Conservation (phyloP, 2,888 invertebrate species). For the Drosophila paucipuncta region DNA sequence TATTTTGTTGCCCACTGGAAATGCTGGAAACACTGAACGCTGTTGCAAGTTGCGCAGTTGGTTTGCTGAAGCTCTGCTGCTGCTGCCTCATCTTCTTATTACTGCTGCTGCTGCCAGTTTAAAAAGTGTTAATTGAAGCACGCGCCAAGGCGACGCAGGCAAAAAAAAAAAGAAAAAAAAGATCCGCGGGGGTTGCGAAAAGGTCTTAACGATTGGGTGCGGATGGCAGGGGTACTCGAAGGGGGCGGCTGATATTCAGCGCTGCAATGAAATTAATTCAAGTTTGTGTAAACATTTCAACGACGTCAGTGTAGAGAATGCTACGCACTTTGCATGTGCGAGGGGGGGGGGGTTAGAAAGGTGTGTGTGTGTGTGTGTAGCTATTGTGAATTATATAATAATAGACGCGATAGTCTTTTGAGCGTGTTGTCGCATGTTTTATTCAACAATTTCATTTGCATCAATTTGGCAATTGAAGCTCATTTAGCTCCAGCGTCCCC, state of each 20-base stretch:
- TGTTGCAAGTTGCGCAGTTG: slow-evolving; percentile 50
- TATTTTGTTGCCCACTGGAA: slow-evolving; percentile 17
- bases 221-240: neutral
- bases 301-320: slow-evolving; percentile 67
- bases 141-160: slow-evolving; percentile 51
- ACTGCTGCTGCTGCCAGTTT: slow-evolving; percentile 12
- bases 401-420: slow-evolving; percentile 20
- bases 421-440: slow-evolving; percentile 37
- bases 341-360: neutral
- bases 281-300: slow-evolving; percentile 74
- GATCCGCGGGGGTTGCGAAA: neutral
- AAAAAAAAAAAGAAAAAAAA: neutral
- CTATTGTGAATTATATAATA: slow-evolving; percentile 66
- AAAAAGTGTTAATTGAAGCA: slow-evolving; percentile 72
- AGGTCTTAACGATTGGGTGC: neutral
- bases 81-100: slow-evolving; percentile 3
- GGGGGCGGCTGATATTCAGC: neutral
- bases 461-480: slow-evolving; percentile 72
- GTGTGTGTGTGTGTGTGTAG: slow-evolving; percentile 14
- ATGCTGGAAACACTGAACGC: slow-evolving; percentile 21
- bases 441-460: slow-evolving; percentile 54
- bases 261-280: slow-evolving; percentile 64
- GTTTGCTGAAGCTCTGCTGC: neutral
- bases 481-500: slow-evolving; percentile 63
- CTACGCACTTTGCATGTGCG: slow-evolving; percentile 57